Conservation (phyloP, 2,888 invertebrate genomes). For the Branchellion lobata region DNA sequence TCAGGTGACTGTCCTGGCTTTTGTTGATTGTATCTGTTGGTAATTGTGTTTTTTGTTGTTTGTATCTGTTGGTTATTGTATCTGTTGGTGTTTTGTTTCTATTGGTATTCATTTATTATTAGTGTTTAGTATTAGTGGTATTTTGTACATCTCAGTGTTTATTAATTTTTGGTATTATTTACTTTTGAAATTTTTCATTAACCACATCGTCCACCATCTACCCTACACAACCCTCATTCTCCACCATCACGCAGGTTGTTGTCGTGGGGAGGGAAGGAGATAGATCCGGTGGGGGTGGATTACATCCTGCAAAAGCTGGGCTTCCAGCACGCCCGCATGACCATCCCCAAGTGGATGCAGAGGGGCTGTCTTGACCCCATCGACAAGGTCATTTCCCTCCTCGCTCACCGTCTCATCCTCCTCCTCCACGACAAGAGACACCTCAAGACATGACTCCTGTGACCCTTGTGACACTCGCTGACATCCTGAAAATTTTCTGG, state of each 20-base stretch:
- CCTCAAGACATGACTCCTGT: no score
- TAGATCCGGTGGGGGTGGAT: conserved; percentile 97
- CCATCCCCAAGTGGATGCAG: conserved; percentile 99
- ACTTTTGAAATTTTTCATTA: no score
- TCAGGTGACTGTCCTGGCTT: conserved; percentile 56
- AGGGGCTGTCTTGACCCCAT: conserved; percentile 95
- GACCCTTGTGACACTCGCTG: no score
- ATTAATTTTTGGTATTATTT: no score
- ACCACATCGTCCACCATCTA: no score
- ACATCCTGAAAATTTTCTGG: no score
- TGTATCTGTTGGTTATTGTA: background rate
- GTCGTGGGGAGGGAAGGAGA: conserved; percentile 87
- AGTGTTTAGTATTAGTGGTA: no score
- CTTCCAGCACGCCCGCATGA: conserved; percentile 93
- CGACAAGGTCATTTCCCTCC: conserved; percentile 73
- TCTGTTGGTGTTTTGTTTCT: no score
- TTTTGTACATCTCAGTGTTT: no score
- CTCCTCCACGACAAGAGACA: conserved; percentile 48
- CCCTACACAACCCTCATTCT: no score
- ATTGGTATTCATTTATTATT: no score
- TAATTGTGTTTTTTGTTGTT: background rate
- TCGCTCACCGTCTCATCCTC: conserved; percentile 57
- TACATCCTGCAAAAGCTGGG: conserved; percentile 95
- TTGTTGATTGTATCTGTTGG: background rate
- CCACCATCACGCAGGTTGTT: no score